These are phyloP conservation scores for Amiota mariae DNA, from an alignment of 2,888 invertebrate genomes.

Conservation along the genomic window DNA sequence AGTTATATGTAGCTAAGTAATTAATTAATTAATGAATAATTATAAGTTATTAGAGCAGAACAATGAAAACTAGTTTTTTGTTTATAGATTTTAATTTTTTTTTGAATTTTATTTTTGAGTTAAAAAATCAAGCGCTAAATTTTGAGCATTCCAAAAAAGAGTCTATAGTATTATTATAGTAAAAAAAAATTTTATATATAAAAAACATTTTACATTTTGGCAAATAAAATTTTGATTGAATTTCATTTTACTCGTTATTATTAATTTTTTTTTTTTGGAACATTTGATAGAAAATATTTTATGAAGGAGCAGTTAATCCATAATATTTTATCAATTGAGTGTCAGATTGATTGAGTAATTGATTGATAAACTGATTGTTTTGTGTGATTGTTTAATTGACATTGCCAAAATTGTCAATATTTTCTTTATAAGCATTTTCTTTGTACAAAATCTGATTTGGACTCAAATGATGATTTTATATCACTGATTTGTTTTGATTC, in stretches of 20 bases:
- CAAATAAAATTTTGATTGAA: neutral
- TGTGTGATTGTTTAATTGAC: neutral
- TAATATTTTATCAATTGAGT: too few relatives aligned
- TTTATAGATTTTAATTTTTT: neutral
- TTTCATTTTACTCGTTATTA: too few relatives aligned
- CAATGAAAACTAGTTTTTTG: constrained; percentile 22
- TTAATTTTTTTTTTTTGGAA: too few relatives aligned
- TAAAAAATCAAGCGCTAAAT: constrained; percentile 25
- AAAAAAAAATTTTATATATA: neutral
- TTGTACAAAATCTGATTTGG: neutral
- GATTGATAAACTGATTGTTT: neutral
- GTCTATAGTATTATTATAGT: neutral
- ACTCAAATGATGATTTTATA: neutral
- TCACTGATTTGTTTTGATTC: too few relatives aligned
- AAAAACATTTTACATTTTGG: constrained; percentile 1
- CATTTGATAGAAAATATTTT: too few relatives aligned
- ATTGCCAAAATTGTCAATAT: neutral
- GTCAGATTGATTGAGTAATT: neutral
- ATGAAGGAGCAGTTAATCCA: too few relatives aligned
- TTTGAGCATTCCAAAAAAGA: constrained; percentile 26
- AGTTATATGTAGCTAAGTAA: constrained; percentile 18
- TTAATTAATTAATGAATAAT: neutral
- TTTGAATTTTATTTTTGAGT: neutral
- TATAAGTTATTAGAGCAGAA: neutral
- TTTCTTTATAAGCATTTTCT: neutral